Evolutionary conservation across 2,797 vertebrate genomes (phyloP).

Genomic region (Malacoctenus gilli): DNA sequence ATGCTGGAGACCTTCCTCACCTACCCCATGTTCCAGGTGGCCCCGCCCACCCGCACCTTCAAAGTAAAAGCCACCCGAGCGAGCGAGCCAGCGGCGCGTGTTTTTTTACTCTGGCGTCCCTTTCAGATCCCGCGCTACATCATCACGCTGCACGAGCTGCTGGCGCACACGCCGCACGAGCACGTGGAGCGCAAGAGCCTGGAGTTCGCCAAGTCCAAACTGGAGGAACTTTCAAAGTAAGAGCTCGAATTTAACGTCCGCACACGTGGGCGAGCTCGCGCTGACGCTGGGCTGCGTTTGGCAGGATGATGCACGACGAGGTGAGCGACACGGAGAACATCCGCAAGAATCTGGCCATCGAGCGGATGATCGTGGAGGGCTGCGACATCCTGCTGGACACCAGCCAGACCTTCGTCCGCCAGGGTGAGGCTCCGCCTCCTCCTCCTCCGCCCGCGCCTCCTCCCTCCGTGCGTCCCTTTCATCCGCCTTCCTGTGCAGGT

Average conservation of each 20-base stretch:
- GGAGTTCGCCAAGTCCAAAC: slow-evolving; percentile 94
- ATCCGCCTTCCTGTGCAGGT: slow-evolving; percentile 73
- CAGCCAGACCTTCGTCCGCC: slow-evolving; percentile 94
- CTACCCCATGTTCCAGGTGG: slow-evolving; percentile 96
- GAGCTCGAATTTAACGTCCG: no score
- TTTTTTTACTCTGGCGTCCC: background rate
- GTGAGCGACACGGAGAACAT: slow-evolving; percentile 98
- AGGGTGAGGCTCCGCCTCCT: slow-evolving; percentile 85
- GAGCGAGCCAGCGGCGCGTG: no score
- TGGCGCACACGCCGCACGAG: slow-evolving; percentile 93
- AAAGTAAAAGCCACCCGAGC: no score
- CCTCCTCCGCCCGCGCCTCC: no score
- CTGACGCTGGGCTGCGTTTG: background rate
- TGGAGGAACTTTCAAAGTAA: slow-evolving; percentile 90
- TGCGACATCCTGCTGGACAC: slow-evolving; percentile 94
- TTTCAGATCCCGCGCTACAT: slow-evolving; percentile 93
- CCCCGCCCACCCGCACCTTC: no score
- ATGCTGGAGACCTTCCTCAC: slow-evolving; percentile 96
- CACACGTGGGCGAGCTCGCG: no score
- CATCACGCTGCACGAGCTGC: slow-evolving; percentile 94
- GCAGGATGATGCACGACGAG: slow-evolving; percentile 95
- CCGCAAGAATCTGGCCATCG: slow-evolving; percentile 94
- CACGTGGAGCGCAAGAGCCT: slow-evolving; percentile 94
- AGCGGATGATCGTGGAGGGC: slow-evolving; percentile 94
- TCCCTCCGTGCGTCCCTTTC: background rate